phyloP scores from a whole-genome alignment of 2,797 vertebrate genomes.

The Taeniopygia guttata region DNA sequence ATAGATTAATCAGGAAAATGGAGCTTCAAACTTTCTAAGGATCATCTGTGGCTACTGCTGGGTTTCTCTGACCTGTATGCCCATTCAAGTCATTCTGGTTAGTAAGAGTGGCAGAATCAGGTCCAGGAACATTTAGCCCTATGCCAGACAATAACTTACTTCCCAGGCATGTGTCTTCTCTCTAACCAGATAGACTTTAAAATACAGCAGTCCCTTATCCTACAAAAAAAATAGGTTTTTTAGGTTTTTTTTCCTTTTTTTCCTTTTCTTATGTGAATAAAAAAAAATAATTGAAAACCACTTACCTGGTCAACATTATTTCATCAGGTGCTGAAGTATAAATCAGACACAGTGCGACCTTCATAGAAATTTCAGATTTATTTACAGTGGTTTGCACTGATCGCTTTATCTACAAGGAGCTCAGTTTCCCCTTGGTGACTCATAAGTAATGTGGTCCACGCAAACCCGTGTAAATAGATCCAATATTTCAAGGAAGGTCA shows the following conservation, averaged over 20 bases:
- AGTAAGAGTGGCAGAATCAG: not conserved
- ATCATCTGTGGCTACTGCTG: not conserved
- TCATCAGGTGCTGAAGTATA: slow-evolving; percentile 71
- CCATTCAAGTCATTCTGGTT: not conserved
- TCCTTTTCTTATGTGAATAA: slow-evolving; percentile 19
- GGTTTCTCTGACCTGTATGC: not conserved
- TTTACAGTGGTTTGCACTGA: slow-evolving; percentile 78
- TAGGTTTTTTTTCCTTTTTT: not conserved
- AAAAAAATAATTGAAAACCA: slow-evolving; percentile 67
- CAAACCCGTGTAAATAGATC: slow-evolving; percentile 76
- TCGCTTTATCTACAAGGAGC: slow-evolving; percentile 76
- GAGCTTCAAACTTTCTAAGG: not conserved
- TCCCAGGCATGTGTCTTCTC: slow-evolving; percentile 29
- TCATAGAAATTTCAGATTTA: slow-evolving; percentile 81
- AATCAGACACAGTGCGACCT: slow-evolving; percentile 75
- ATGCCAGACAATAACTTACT: not conserved
- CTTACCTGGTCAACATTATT: slow-evolving; percentile 79
- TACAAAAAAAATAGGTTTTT: not conserved
- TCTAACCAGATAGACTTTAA: slow-evolving; percentile 41
- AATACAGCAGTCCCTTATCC: slow-evolving; percentile 15
- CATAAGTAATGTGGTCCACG: slow-evolving; percentile 76
- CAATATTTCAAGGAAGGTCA: slow-evolving; percentile 80
- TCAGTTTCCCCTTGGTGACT: slow-evolving; percentile 74
- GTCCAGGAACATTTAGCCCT: not conserved
- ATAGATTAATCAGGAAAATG: not conserved